These are phyloP conservation scores for Rotaria magnacalcarata DNA, from an alignment of 2,888 invertebrate species.

Conservation along the genomic window DNA sequence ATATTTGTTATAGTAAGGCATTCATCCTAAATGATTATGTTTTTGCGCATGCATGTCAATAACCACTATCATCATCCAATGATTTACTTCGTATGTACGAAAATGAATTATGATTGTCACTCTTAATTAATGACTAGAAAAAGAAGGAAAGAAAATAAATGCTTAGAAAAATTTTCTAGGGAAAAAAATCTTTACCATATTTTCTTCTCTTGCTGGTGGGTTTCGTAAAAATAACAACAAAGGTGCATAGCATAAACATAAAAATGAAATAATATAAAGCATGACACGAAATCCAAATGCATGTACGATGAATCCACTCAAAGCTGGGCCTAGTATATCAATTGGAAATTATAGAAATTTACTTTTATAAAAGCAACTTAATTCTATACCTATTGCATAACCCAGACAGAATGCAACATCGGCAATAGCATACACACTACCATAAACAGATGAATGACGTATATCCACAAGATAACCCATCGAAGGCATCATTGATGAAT, in stretches of 20 bases:
- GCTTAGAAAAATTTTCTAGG: not conserved
- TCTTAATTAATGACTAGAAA: not conserved
- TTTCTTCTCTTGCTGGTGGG: conserved; percentile 64
- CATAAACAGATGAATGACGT: conserved; percentile 91
- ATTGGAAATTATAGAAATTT: not conserved
- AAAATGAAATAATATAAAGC: conserved; percentile 86
- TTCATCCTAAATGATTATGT: not conserved
- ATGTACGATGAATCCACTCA: conserved; percentile 87
- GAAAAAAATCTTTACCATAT: conserved; percentile 32
- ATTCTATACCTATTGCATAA: conserved; percentile 79
- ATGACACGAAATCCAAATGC: conserved; percentile 86
- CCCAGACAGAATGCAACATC: conserved; percentile 97
- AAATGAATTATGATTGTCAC: conserved; percentile 22
- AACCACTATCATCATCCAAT: not conserved
- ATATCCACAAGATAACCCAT: conserved; percentile 94
- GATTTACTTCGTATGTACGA: conserved; percentile 20
- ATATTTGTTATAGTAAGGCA: not conserved
- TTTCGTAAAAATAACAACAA: conserved; percentile 77
- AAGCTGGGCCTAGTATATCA: conserved; percentile 70
- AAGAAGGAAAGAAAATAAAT: not conserved
- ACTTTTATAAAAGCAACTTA: too few species aligned
- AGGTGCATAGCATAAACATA: conserved; percentile 91
- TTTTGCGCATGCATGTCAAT: not conserved
- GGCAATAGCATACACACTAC: conserved; percentile 98
- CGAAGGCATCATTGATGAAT: conserved; percentile 99